Evolutionary conservation across 1,140 invertebrate genomes (phyloP).

Genomic region (Neodiprion fabricii): DNA sequence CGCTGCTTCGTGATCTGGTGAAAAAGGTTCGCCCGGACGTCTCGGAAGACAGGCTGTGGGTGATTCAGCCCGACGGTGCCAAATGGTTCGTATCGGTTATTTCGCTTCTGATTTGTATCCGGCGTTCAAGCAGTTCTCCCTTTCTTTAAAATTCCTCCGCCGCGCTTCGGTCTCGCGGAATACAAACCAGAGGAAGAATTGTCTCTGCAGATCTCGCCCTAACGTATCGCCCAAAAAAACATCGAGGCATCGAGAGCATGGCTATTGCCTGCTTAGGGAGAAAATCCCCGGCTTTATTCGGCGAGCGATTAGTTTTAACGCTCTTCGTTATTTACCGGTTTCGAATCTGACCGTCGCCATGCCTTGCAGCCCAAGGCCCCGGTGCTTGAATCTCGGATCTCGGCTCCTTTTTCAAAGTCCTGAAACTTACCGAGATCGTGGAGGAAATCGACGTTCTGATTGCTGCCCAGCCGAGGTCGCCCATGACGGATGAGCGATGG

Average conservation of each 20-base stretch:
- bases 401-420: conserved; percentile 32
- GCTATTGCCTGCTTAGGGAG: not conserved
- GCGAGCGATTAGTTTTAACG: not conserved
- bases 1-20: conserved; percentile 23
- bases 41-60: conserved; percentile 24
- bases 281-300: not conserved
- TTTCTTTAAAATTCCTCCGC: not conserved
- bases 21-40: conserved; percentile 27
- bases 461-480: conserved; percentile 29
- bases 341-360: not conserved
- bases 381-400: conserved; percentile 21
- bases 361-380: not conserved
- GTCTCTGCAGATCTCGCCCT: not conserved
- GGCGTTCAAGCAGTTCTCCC: not conserved
- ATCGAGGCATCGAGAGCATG: not conserved
- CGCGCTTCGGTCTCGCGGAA: not conserved
- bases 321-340: not conserved
- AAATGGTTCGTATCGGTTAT: not conserved
- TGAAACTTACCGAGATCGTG: conserved; percentile 26
- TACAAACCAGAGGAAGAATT: not conserved
- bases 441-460: conserved; percentile 30
- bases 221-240: not conserved
- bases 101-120: not conserved
- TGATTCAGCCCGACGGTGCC: conserved; percentile 18
- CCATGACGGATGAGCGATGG: conserved; percentile 28